Base-by-base conservation (phyloP, 2,113 vertebrate species). In the Calypte anna region DNA sequence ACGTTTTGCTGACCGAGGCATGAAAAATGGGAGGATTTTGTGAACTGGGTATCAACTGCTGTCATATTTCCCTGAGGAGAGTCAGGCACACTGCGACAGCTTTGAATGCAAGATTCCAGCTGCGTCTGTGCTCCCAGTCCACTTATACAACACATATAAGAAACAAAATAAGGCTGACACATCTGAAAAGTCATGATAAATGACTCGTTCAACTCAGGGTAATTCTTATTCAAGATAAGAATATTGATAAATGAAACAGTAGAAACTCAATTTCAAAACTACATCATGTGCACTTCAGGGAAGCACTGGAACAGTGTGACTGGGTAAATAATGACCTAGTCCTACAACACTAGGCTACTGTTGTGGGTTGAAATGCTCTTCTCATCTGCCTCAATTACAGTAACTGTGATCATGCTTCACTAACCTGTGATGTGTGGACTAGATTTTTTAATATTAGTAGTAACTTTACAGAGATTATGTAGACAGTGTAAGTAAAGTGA, bases 361-460 rank as follows among this genome's bases (percentile, higher is more conserved):
- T 4, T 78, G 58, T 3, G 61, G 68, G 68, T 27, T 90, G 55
- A 87, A 91, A 88, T 33, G 44, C 48, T 91, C 18, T 48, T 82
- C 30, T 23, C 38, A 64, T 70, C 36, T 70, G 59, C 72, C 15
- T 76, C 51, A 69, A 58, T 51, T 66, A 48, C 12, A 4, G 8
- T n/a, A 74, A 85, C 36, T 3, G 5, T 33, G 70, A 48, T 48
- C 55, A 64, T 1, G 12, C 46, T 69, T 73, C 88, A 44, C 51
- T 95, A 82, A 74, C 55, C 68, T 88, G 51, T 51, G 48, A 55
- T 27, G 28, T 40, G 53, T 2, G 74, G 12, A 51, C 30, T 62
- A 53, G 63, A 67, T 27, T 90, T 85, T 85, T 55, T 70, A 90
- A 13, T 81, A 70, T 93, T 92, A 94, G 86, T 67, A 83, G 59